Evolutionary conservation across 2,797 vertebrate genomes (phyloP).

Genomic region (Phoeniculus purpureus): DNA sequence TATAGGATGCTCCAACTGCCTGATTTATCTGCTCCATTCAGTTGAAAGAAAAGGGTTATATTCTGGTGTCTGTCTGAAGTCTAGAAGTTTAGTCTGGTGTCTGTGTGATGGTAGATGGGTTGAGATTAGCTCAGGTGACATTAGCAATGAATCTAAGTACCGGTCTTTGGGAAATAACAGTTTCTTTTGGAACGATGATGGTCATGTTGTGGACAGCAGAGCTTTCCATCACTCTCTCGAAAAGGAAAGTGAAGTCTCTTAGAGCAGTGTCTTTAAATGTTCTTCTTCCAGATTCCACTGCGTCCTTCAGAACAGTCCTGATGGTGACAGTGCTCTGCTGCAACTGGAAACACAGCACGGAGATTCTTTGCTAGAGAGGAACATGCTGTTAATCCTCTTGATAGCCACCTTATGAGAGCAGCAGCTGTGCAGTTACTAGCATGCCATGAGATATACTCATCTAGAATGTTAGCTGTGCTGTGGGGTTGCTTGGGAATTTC

Average conservation of each 20-base stretch:
- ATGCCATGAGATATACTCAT: background rate
- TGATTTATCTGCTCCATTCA: background rate
- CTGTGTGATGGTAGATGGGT: background rate
- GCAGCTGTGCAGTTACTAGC: background rate
- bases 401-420: background rate
- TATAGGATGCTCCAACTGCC: background rate
- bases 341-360: background rate
- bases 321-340: constrained; percentile 29
- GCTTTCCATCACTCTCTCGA: background rate
- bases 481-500: background rate
- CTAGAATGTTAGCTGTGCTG: background rate
- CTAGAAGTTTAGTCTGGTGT: background rate
- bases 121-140: background rate
- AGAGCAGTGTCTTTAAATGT: background rate
- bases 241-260: background rate
- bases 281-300: background rate
- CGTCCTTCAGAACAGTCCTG: background rate
- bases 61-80: background rate
- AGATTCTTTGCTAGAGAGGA: background rate
- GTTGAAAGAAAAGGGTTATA: background rate
- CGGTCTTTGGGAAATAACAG: background rate
- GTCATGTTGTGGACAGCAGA: background rate
- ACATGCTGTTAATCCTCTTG: background rate
- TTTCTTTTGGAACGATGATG: background rate
- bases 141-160: background rate